phyloP scores from a whole-genome alignment of 2,888 invertebrate genomes.

The Netelia virgata region DNA sequence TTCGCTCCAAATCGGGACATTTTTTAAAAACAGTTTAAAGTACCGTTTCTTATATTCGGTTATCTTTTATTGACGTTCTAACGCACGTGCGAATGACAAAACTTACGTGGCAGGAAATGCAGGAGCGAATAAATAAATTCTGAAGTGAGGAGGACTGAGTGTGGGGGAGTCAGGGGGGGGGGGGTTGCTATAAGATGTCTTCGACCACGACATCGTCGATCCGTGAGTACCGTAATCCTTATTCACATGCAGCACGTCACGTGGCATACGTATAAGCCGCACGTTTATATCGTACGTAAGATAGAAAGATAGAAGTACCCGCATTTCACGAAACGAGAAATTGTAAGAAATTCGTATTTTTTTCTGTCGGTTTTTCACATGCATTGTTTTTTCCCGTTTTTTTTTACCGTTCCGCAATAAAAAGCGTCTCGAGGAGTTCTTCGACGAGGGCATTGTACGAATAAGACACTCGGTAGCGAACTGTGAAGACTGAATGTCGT shows the following conservation, averaged over 20 bases:
- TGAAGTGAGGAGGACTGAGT: no score
- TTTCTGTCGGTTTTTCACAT: not conserved
- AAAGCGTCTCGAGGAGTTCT: slow-evolving; percentile 6
- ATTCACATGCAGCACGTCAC: slow-evolving; percentile 62
- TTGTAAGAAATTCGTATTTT: not conserved
- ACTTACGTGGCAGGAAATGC: slow-evolving; percentile 52
- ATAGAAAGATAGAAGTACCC: not conserved
- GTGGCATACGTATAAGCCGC: not conserved
- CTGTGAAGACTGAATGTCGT: slow-evolving; percentile 5
- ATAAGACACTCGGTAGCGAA: not conserved
- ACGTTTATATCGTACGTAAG: not conserved
- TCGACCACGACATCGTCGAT: slow-evolving; percentile 22
- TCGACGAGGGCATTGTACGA: slow-evolving; percentile 54
- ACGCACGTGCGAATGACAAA: slow-evolving; percentile 6
- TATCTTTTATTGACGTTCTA: slow-evolving; percentile 39
- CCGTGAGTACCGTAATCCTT: slow-evolving; percentile 65
- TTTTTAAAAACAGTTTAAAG: slow-evolving; percentile 24
- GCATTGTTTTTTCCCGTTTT: no score
- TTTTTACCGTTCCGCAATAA: slow-evolving; percentile 25
- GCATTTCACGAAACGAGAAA: no score
- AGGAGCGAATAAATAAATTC: slow-evolving; percentile 4
- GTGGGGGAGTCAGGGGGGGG: not conserved
- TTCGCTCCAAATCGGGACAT: no score
- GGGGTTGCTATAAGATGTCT: slow-evolving; percentile 31
- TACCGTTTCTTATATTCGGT: slow-evolving; percentile 62